phyloP scores from a whole-genome alignment of 2,113 vertebrate species.

The Seriola aureovittata region DNA sequence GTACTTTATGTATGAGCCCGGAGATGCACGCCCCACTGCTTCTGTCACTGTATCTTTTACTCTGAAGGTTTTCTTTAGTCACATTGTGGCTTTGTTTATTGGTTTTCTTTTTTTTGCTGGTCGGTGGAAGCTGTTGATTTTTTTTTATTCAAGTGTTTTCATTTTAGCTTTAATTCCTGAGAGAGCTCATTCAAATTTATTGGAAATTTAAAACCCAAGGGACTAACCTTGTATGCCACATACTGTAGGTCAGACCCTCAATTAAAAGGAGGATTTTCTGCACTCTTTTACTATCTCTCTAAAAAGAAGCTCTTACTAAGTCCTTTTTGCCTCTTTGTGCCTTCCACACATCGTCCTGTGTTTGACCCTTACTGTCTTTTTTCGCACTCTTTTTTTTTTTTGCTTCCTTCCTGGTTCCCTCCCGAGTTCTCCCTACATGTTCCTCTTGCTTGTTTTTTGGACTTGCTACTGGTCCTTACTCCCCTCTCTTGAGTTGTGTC shows the following conservation, averaged over 20 bases:
- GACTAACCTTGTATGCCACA: not conserved
- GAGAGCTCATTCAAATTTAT: constrained; percentile 29
- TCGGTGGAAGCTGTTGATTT: not conserved
- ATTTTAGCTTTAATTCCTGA: not conserved
- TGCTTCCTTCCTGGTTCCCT: constrained; percentile 2
- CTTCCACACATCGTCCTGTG: constrained; percentile 5
- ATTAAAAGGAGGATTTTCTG: constrained; percentile 28
- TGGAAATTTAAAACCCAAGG: constrained; percentile 4
- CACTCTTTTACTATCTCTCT: constrained; percentile 7
- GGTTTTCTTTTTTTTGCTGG: not conserved
- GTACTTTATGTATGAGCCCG: not conserved
- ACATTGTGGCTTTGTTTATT: not conserved
- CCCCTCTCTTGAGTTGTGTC: constrained; percentile 7
- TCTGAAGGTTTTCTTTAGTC: not conserved
- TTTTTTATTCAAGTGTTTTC: not conserved
- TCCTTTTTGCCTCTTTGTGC: not conserved
- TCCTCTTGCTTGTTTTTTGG: constrained; percentile 8
- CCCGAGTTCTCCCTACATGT: not conserved
- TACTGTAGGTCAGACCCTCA: constrained; percentile 18
- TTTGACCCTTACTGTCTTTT: constrained; percentile 5
- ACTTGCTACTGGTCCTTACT: constrained; percentile 23
- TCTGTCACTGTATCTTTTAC: not conserved
- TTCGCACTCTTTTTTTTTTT: not conserved
- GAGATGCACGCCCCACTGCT: not conserved
- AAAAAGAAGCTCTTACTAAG: not conserved